Evolutionary conservation across 2,888 invertebrate genomes (phyloP), one percentile per base, ranked within the genome.

Genomic region (Agrenia bidenticulata): DNA sequence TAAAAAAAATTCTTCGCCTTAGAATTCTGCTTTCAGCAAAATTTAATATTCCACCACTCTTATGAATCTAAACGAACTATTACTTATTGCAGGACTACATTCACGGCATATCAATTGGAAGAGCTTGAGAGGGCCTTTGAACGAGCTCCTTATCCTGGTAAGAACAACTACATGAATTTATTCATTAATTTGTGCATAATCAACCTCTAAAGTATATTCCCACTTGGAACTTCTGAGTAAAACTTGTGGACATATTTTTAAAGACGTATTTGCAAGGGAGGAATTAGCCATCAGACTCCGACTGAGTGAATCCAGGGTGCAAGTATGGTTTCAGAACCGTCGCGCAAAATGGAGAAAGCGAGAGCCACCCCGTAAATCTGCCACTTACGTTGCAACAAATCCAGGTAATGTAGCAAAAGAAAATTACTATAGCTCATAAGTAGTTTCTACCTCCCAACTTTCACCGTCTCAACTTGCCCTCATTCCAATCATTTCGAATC

Each of bases 281-380:
- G 95, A 95, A 79, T 82, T 96, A 64, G 96, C 96, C 57, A 84
- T 94, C 50, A 92, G 94, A 79, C 84, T 96, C 61, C 90, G 89
- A 77, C 84, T 96, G 24, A 93, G 92, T 77, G 96, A 96, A 76
- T 83, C 84, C 13, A 77, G 84, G 59, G 84, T 82, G 15, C 84
- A 91, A 90, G 90, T 91, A 51, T 94, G 94, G 94, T 95, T 95
- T 83, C 94, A 95, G 84, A 92, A 92, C 81, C 84, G 92, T 4
- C 86, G 94, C 59, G 95, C 94, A 7, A 95, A 95, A 81, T 95
- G 93, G 93, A 86, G 95, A 69, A 93, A 95, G 81, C 86, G 92
- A 76, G 94, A 94, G 79, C 94, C 94, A 0, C 94, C 94, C 0
- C 85, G 94, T 41, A 94, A 94, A 81, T 92, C 91, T 13, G 65